Evolutionary conservation across 1,140 invertebrate genomes (phyloP), one percentile per base, ranked within the genome.

Genomic region (Drosophila albomicans): DNA sequence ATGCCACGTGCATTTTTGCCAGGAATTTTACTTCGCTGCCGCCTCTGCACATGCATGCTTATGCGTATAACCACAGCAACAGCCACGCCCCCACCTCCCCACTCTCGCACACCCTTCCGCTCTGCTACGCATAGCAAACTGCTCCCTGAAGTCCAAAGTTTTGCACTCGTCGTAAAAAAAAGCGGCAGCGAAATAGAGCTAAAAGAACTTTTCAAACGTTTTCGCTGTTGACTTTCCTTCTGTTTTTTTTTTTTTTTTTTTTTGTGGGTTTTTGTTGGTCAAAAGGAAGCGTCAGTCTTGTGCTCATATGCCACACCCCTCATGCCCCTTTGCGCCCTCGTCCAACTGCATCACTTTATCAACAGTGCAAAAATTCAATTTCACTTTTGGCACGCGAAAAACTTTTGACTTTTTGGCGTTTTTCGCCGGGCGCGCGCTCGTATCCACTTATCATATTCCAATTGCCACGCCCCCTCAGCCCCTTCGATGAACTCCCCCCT

Each of bases 291-390:
- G 49, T 48, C 28, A 20, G 16, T 20, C 49, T 25, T 49, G 6
- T 11, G n/a, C 68, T 65, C 56, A 61, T 66, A 61, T 66, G 68
- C 43, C 64, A 77, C 25, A 8, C 35, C 35, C 35, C 35, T 20
- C 3, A 20, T 20, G 32, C 56, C 63, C 48, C 61, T 35, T 48
- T 51, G 48, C 57, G 20, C 20, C 13, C 13, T n/a, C 51, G 4
- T 52, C 15, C 32, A 54, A 32, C 52, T 87, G 77, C 88, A 84
- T 81, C 80, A 75, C 64, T 88, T 84, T 81, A 80, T 82, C 84
- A 88, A 78, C 74, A 89, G 73, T 71, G 71, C 63, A 79, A 85
- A 84, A 89, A 89, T 89, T 89, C 85, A 89, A 89, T 89, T 89
- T 89, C 85, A 82, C 71, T 87, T 87, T 76, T 82, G 65, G 75